Evolutionary conservation across 2,888 invertebrate species (phyloP).

Genomic region (Clusia tigrina): DNA sequence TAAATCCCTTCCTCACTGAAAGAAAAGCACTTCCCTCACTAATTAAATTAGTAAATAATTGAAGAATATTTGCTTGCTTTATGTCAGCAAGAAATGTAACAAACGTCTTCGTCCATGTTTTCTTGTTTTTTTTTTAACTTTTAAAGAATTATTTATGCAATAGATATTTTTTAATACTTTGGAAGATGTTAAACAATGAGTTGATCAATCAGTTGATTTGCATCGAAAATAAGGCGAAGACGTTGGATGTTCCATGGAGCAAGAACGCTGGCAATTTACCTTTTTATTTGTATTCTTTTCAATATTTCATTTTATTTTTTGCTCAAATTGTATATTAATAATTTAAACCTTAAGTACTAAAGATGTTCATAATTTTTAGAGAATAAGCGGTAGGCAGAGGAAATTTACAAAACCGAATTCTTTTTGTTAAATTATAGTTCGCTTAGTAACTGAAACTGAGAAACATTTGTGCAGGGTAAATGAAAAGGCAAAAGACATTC

Average conservation of each 20-base stretch:
- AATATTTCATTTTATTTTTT: slow-evolving; percentile 23
- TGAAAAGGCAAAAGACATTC: too few relatives aligned
- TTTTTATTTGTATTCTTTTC: neutral
- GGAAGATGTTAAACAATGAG: slow-evolving; percentile 12
- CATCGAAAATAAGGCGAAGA: neutral
- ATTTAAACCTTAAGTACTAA: slow-evolving; percentile 18
- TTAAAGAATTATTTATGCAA: slow-evolving; percentile 16
- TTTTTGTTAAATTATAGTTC: too few relatives aligned
- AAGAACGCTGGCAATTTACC: neutral
- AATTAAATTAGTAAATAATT: neutral
- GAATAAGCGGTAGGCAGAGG: neutral
- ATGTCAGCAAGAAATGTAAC: slow-evolving; percentile 19
- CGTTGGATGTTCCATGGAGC: slow-evolving; percentile 7
- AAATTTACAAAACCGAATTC: neutral
- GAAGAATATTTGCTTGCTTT: slow-evolving; percentile 14
- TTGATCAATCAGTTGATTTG: slow-evolving; percentile 8
- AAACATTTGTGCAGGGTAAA: too few relatives aligned
- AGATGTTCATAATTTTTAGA: slow-evolving; percentile 18
- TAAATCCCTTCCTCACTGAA: neutral
- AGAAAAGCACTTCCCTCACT: neutral
- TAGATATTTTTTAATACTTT: neutral
- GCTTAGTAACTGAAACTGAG: too few relatives aligned
- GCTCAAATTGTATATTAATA: slow-evolving; percentile 28
- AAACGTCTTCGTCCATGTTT: neutral
- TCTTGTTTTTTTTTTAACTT: slow-evolving; percentile 2